A percentile compares a stretch with the other conserved stretches of the same genome.
phyloP scores from a whole-genome alignment of 2,113 vertebrate genomes.

The Rattus rattus region DNA sequence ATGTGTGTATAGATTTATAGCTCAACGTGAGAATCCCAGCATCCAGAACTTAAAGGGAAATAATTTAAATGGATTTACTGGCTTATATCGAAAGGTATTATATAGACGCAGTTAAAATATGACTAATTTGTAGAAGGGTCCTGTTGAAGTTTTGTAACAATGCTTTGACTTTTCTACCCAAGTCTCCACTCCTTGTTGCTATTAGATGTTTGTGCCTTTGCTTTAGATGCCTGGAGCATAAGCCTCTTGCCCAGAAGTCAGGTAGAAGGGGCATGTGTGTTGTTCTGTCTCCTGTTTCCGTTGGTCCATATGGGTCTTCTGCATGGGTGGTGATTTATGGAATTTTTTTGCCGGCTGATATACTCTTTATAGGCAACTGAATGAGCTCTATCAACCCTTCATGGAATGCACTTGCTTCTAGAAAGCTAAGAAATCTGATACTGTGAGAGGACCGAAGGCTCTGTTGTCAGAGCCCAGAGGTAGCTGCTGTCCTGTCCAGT shows the following conservation, averaged over 20 bases:
- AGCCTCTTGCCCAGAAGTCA: not conserved
- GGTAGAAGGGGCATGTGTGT: not conserved
- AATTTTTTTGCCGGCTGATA: not conserved
- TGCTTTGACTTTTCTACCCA: not conserved
- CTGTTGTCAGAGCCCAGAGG: conserved; percentile 64
- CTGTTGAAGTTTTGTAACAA: not conserved
- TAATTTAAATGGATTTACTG: no score
- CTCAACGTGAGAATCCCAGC: not conserved
- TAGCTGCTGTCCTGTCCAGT: conserved; percentile 70
- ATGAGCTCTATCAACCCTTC: conserved; percentile 42
- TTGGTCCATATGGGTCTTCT: not conserved
- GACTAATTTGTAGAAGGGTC: not conserved
- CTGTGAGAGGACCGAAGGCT: conserved; percentile 59
- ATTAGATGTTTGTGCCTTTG: rapidly evolving
- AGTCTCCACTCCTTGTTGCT: no score
- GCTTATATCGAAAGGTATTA: not conserved
- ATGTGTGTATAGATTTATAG: not conserved
- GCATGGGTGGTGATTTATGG: not conserved
- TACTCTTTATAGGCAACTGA: not conserved
- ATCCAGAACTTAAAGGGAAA: not conserved
- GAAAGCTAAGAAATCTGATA: not conserved
- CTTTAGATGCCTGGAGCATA: rapidly evolving
- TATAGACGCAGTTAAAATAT: not conserved
- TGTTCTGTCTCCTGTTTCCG: not conserved
- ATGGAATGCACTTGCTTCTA: not conserved